These are phyloP conservation scores for Oreonectes daqikongensis DNA, from an alignment of 2,797 vertebrate genomes.

Conservation along the genomic window DNA sequence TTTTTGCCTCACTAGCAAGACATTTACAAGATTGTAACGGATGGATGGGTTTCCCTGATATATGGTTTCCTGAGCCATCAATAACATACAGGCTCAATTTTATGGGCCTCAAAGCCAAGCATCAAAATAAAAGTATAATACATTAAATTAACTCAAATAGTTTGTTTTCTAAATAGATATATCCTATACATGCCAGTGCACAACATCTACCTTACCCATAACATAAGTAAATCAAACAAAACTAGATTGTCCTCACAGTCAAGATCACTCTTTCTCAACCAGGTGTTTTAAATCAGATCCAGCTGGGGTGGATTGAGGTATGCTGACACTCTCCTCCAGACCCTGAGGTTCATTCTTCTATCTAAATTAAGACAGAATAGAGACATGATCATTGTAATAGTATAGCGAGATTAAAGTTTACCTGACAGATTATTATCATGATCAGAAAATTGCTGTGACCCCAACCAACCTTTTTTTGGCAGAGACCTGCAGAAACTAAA, in stretches of 20 bases:
- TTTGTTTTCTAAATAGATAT: neutral
- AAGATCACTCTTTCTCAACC: constrained; percentile 25
- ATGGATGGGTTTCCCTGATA: constrained; percentile 7
- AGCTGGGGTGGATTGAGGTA: constrained; percentile 38
- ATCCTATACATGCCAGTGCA: neutral
- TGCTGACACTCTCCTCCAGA: constrained; percentile 6
- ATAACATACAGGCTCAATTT: neutral
- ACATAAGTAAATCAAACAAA: neutral
- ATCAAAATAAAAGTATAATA: neutral
- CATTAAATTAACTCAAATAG: neutral
- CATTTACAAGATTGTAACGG: constrained; percentile 2
- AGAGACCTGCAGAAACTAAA: neutral
- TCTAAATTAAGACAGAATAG: constrained; percentile 36
- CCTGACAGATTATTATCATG: constrained; percentile 6
- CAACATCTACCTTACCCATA: neutral
- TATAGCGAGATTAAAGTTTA: constrained; percentile 45
- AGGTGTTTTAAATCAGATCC: constrained; percentile 49
- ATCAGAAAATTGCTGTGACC: constrained; percentile 15
- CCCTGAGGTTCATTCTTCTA: neutral
- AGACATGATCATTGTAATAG: constrained; percentile 44
- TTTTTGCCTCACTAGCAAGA: constrained; percentile 14
- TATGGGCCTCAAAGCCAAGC: neutral
- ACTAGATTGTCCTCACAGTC: neutral
- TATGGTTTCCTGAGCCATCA: constrained; percentile 2
- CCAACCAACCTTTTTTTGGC: neutral